Conservation (phyloP, 2,797 vertebrate genomes). For the Syngnathus rostellatus region DNA sequence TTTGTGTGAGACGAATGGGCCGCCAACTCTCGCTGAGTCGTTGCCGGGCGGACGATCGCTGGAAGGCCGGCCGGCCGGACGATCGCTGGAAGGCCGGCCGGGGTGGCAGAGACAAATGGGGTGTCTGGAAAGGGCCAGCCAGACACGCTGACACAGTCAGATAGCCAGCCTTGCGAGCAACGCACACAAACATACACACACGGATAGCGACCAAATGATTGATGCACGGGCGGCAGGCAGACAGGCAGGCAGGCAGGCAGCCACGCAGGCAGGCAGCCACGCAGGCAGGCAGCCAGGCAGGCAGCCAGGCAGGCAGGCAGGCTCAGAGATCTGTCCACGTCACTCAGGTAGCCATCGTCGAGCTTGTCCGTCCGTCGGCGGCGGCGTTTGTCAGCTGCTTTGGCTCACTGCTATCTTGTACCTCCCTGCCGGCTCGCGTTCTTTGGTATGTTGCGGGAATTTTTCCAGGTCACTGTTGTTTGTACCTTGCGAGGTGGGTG, state of each 20-base stretch:
- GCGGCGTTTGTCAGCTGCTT: constrained; percentile 63
- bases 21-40: constrained; percentile 25
- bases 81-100: no score
- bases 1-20: no score
- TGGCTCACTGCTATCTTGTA: constrained; percentile 63
- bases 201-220: background rate
- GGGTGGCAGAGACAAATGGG: constrained; percentile 53
- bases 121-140: constrained; percentile 37
- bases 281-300: no score
- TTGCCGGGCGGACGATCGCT: no score
- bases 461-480: constrained; percentile 68
- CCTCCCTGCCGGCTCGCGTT: constrained; percentile 46
- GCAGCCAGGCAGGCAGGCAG: no score
- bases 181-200: constrained; percentile 3
- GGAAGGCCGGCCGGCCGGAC: no score
- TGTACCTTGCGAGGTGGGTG: constrained; percentile 61
- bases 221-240: background rate
- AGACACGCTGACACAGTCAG: background rate
- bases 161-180: constrained; percentile 1
- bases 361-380: constrained; percentile 39
- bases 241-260: no score
- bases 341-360: constrained; percentile 54
- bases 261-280: no score
- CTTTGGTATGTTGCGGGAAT: constrained; percentile 66
- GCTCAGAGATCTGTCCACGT: constrained; percentile 50